These are phyloP conservation scores for Argyrosomus regius DNA, from an alignment of 2,797 vertebrate species.

Conservation along the genomic window DNA sequence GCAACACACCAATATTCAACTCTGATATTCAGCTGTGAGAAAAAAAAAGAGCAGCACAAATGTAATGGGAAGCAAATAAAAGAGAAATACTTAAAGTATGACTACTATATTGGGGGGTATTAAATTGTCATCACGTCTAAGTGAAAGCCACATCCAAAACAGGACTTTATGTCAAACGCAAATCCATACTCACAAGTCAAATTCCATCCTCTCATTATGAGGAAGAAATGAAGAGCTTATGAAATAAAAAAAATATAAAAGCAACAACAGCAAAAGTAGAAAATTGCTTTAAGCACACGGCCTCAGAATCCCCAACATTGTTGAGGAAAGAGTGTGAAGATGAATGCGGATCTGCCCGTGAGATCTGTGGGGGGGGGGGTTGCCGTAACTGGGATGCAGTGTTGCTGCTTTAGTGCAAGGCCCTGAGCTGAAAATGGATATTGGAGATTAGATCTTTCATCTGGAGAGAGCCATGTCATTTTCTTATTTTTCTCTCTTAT, in stretches of 20 bases:
- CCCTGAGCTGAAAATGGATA: constrained; percentile 88
- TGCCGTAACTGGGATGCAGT: constrained; percentile 71
- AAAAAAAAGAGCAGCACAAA: constrained; percentile 51
- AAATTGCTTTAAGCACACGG: constrained; percentile 22
- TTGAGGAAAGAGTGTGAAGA: constrained; percentile 44
- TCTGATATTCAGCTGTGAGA: constrained; percentile 71
- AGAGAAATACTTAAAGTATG: constrained; percentile 66
- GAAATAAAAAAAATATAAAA: constrained; percentile 40
- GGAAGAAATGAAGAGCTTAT: constrained; percentile 54
- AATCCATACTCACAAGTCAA: constrained; percentile 63
- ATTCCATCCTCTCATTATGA: constrained; percentile 54
- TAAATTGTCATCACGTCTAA: constrained; percentile 77
- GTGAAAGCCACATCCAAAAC: constrained; percentile 66
- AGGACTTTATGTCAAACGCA: constrained; percentile 72
- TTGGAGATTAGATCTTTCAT: constrained; percentile 90
- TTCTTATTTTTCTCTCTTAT: constrained; percentile 88
- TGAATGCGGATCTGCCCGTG: constrained; percentile 47
- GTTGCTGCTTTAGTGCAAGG: constrained; percentile 67
- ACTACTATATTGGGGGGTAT: constrained; percentile 72
- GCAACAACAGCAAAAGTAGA: constrained; percentile 49
- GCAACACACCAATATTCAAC: constrained; percentile 67
- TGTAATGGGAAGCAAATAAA: constrained; percentile 61
- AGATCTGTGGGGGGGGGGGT: constrained; percentile 39
- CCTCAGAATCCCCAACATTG: constrained; percentile 23
- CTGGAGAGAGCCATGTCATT: constrained; percentile 88